Evolutionary conservation across 2,797 vertebrate genomes (phyloP).

Genomic region (Bovichtus diacanthus): DNA sequence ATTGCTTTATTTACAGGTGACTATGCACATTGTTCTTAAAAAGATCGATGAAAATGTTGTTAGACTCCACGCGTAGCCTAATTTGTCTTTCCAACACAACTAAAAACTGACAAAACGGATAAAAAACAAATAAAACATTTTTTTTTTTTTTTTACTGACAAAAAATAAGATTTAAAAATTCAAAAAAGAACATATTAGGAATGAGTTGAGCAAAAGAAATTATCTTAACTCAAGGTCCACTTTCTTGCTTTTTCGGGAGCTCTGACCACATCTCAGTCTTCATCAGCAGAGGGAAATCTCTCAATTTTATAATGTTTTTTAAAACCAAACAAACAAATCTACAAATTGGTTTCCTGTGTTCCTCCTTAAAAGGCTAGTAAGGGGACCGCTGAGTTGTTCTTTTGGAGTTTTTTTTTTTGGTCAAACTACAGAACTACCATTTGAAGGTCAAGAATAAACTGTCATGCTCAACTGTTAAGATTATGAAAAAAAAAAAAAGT

Average conservation of each 20-base stretch:
- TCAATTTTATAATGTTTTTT: neutral
- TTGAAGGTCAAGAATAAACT: neutral
- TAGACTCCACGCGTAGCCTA: neutral
- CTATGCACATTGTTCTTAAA: neutral
- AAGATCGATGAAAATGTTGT: neutral
- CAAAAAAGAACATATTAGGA: neutral
- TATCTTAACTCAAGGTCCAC: neutral
- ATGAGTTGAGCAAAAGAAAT: neutral
- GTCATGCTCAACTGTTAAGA: neutral
- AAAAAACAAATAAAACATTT: no score
- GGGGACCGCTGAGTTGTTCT: neutral
- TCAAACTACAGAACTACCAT: neutral
- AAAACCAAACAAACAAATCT: slow-evolving; percentile 7
- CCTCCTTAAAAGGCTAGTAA: no score
- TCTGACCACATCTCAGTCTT: neutral
- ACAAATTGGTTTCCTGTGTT: neutral
- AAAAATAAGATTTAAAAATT: neutral
- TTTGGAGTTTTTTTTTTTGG: no score
- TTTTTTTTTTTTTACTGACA: no score
- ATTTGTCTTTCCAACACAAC: neutral
- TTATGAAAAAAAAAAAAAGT: neutral
- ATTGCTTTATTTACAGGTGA: neutral
- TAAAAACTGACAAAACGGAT: neutral
- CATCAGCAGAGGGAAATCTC: neutral
- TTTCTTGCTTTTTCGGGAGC: neutral